Percentiles rank a stretch among this genome's conserved stretches.
Conservation (phyloP, 2,888 invertebrate species). For the Catotricha subobsoleta region DNA sequence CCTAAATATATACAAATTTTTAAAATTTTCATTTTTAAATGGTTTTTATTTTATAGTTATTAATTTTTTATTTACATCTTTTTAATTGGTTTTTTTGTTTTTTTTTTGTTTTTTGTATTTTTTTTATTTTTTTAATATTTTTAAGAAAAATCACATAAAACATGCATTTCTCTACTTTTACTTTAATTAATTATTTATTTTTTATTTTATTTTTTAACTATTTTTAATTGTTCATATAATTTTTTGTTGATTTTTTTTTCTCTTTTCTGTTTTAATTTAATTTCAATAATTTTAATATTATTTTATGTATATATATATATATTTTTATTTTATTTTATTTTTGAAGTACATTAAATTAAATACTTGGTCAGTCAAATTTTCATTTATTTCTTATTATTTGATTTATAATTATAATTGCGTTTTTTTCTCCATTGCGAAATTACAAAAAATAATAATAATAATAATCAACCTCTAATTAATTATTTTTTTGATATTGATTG, state of each 20-base stretch:
- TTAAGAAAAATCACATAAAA: not conserved
- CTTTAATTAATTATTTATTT: not conserved
- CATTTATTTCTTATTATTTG: no score
- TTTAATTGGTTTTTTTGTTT: slow-evolving; percentile 3
- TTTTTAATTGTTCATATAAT: not conserved
- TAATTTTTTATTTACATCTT: slow-evolving; percentile 3
- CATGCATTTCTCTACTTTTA: not conserved
- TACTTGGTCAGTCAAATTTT: no score
- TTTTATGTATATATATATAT: not conserved
- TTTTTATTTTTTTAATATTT: slow-evolving; percentile 1
- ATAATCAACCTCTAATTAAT: no score
- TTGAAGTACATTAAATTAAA: not conserved
- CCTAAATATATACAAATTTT: not conserved
- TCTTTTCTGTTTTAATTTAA: not conserved
- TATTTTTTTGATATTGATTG: no score
- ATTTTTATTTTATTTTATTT: not conserved
- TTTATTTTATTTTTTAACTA: not conserved
- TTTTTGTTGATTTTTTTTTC: not conserved
- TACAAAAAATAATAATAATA: no score
- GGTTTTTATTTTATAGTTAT: not conserved
- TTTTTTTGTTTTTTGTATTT: not conserved
- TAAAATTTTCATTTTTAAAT: not conserved
- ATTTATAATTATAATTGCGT: no score
- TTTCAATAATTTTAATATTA: not conserved
- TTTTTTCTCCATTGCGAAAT: no score